Evolutionary conservation across 2,113 vertebrate genomes (phyloP), one percentile per base, ranked within the genome.

Genomic region (Vombatus ursinus): DNA sequence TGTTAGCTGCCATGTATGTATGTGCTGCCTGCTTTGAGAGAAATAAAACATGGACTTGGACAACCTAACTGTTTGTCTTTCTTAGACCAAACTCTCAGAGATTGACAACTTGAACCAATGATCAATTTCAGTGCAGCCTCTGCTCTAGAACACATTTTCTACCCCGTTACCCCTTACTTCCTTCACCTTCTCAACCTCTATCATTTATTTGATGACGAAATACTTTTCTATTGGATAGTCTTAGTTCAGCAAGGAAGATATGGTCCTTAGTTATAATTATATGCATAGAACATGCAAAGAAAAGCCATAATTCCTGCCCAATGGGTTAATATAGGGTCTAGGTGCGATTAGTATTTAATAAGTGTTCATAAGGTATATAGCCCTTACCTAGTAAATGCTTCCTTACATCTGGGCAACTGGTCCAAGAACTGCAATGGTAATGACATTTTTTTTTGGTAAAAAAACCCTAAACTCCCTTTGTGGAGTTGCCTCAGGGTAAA

Each of bases 401-500:
- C 0, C 2, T 92, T 92, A 61, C 6, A 94, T 96, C 95, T 84
- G 48, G 53, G 84, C 53, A 90, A 90, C 91, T 28, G 77, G 51
- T 50, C 37, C 44, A 95, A 96, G 94, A 97, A 50, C 23, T 84
- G 48, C 90, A 48, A 31, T 44, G 53, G n/a, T 90, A 90, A 84
- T 84, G n/a, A 92, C 53, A 90, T 57, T 94, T 95, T 90, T 94
- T 77, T 8, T 90, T 93, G 92, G 25, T 95, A 95, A 89, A 96
- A 52, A 52, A 52, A 52, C 19, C 16, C 52, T 68, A 57, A 89
- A 48, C 90, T 96, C 93, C 92, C 49, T 94, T 92, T 94, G 93
- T 95, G 93, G 95, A 96, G 90, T 50, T 94, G 91, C 50, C 61
- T 95, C 93, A 61, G 91, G 94, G 91, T 96, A 93, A 95, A 97